phyloP scores from a whole-genome alignment of 2,888 invertebrate species.

The Acleris emargana region DNA sequence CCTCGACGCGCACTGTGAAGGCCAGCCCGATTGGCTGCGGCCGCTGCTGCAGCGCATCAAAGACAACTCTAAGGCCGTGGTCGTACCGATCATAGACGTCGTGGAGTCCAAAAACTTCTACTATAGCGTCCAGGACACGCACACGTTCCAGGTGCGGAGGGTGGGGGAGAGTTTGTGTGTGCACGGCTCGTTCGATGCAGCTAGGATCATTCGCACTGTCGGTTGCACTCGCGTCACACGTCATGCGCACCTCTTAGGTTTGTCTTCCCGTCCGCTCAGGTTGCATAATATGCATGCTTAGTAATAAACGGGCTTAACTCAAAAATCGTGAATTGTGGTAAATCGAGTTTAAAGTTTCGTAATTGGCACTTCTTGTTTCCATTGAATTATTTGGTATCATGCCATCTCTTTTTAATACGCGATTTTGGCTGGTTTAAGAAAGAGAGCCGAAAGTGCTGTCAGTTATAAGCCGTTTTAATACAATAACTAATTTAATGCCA shows the following conservation, averaged over 20 bases:
- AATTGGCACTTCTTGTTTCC: too few species aligned
- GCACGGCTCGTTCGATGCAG: not conserved
- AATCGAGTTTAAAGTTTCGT: too few species aligned
- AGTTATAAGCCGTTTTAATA: too few species aligned
- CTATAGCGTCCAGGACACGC: slow-evolving; percentile 86
- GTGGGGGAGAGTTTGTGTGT: not conserved
- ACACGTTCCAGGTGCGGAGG: slow-evolving; percentile 69
- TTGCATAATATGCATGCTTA: too few species aligned
- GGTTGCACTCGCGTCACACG: not conserved
- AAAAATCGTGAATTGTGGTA: too few species aligned
- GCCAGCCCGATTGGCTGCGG: slow-evolving; percentile 91
- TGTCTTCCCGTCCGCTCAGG: not conserved
- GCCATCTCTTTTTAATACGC: too few species aligned
- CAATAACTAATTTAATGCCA: too few species aligned
- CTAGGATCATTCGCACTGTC: not conserved
- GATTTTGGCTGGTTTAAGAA: too few species aligned
- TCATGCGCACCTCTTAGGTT: not conserved
- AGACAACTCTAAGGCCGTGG: slow-evolving; percentile 90
- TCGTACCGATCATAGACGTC: slow-evolving; percentile 97
- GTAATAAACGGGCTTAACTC: too few species aligned
- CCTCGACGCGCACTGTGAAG: slow-evolving; percentile 96
- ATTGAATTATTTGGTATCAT: too few species aligned
- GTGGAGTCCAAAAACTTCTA: slow-evolving; percentile 92
- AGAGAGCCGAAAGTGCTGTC: too few species aligned
- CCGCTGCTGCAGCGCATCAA: slow-evolving; percentile 94